These are phyloP conservation scores for Eueremaeus valkanovi DNA, from an alignment of 2,888 invertebrate species.

Conservation along the genomic window DNA sequence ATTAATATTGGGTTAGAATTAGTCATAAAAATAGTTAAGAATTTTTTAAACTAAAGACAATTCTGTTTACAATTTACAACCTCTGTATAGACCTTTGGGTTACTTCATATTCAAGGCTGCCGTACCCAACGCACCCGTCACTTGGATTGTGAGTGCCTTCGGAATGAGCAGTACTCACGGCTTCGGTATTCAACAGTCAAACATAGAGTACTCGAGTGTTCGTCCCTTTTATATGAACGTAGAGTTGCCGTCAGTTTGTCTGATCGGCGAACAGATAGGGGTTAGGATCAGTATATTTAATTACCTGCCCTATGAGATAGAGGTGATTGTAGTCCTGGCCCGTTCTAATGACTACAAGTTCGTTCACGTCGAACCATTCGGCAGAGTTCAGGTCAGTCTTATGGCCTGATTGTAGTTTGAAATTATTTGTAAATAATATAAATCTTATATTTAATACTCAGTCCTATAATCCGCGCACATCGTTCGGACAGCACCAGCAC, in stretches of 20 bases:
- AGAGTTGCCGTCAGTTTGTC: slow-evolving; percentile 76
- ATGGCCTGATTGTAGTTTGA: neutral
- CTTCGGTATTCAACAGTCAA: slow-evolving; percentile 75
- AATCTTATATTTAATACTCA: neutral
- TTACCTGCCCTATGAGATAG: slow-evolving; percentile 74
- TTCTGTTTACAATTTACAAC: too few relatives aligned
- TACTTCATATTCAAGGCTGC: slow-evolving; percentile 78
- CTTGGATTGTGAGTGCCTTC: slow-evolving; percentile 90
- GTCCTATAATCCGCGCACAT: slow-evolving; percentile 81
- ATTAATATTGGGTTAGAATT: slow-evolving; percentile 66
- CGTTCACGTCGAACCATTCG: slow-evolving; percentile 77
- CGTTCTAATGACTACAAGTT: slow-evolving; percentile 71
- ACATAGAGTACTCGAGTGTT: slow-evolving; percentile 80
- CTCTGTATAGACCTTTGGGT: slow-evolving; percentile 64
- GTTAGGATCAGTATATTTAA: slow-evolving; percentile 89
- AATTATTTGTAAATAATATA: neutral
- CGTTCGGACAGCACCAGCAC: slow-evolving; percentile 90
- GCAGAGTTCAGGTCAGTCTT: slow-evolving; percentile 62
- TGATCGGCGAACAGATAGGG: slow-evolving; percentile 90
- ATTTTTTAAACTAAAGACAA: neutral
- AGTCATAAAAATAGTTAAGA: neutral
- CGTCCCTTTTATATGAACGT: slow-evolving; percentile 91
- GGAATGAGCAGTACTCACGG: slow-evolving; percentile 81
- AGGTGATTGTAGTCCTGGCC: slow-evolving; percentile 68
- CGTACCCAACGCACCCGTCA: slow-evolving; percentile 76